These are phyloP conservation scores for Oryctolagus cuniculus DNA, from an alignment of 2,113 vertebrate species.

Conservation along the genomic window DNA sequence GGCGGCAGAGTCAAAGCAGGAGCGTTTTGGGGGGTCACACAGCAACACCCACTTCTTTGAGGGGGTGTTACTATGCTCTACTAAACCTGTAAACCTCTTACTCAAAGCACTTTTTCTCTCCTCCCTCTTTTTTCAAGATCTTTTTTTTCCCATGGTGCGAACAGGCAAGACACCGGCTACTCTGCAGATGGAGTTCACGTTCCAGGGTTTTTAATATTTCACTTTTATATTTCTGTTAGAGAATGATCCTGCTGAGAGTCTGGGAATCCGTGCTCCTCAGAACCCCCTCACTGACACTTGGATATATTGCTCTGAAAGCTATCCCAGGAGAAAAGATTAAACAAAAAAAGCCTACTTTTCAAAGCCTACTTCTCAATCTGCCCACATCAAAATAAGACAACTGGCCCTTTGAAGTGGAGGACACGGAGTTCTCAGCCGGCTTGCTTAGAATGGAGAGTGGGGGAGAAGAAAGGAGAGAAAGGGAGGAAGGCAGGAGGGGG, in stretches of 20 bases:
- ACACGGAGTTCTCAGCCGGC: slow-evolving; percentile 86
- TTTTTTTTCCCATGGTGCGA: slow-evolving; percentile 78
- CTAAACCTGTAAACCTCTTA: slow-evolving; percentile 89
- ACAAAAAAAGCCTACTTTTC: slow-evolving; percentile 88
- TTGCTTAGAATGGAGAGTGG: slow-evolving; percentile 71
- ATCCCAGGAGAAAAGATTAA: slow-evolving; percentile 91
- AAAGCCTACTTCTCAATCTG: slow-evolving; percentile 90
- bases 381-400: slow-evolving; percentile 92
- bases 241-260: slow-evolving; percentile 90
- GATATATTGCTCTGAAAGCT: slow-evolving; percentile 87
- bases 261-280: slow-evolving; percentile 87
- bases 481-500: background rate
- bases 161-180: slow-evolving; percentile 82
- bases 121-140: slow-evolving; percentile 79
- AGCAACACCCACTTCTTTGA: slow-evolving; percentile 91
- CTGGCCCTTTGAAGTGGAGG: slow-evolving; percentile 90
- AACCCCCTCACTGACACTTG: slow-evolving; percentile 88
- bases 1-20: slow-evolving; percentile 86
- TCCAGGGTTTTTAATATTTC: slow-evolving; percentile 91
- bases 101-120: slow-evolving; percentile 85
- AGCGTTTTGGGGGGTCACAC: slow-evolving; percentile 87
- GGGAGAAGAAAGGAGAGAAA: slow-evolving; percentile 74
- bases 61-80: slow-evolving; percentile 90
- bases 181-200: slow-evolving; percentile 86
- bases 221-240: slow-evolving; percentile 90